Evolutionary conservation across 92 coral and sea anemone genomes (phyloP), one percentile per base, ranked within the genome.

Genomic region (Bergia puertoricense): DNA sequence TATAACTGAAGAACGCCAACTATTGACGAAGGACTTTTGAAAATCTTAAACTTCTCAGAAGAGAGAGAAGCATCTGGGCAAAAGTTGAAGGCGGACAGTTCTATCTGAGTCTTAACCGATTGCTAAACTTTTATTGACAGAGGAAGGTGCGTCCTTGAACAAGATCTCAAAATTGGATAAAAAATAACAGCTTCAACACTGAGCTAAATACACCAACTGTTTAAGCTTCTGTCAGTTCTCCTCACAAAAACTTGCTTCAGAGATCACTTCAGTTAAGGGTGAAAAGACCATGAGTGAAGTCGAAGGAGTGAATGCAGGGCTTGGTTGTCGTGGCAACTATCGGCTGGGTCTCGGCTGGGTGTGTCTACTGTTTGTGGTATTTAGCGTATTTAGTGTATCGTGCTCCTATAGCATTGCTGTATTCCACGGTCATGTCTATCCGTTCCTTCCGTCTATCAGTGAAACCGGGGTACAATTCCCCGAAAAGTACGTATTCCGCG

Each of bases 401-500:
- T 87, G 93, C 5, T 94, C 95, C 6, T 94, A 92, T 38, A 88
- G 92, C 41, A 93, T 93, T 10, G 97, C 97, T 37, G 82, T 94
- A 18, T 88, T 90, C 11, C 85, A 92, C 66, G 97, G 95, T 62
- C 97, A 94, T 74, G 89, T 94, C 20, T 94, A 92, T 50, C 97
- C 97, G 1, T 91, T 94, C 80, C 93, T 94, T 18, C 97, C 97
- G 13, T 92, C 97, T 1, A 92, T 94, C 88, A 94, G 97, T 77
- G 97, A 94, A 79, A 94, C 97, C 2, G 97, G 97, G 41, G 95
- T 93, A n/a, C 75, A 93, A 30, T 91, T 84, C 40, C 97, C 97
- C 9, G 97, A 94, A 71, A 94, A 94, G 76, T 94, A 93, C 77
- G 92, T 92, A 4, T 94, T 94, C 89, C 88, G 97, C 30, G 97